phyloP scores from a whole-genome alignment of 2,888 invertebrate genomes.

The Melanotus villosus region DNA sequence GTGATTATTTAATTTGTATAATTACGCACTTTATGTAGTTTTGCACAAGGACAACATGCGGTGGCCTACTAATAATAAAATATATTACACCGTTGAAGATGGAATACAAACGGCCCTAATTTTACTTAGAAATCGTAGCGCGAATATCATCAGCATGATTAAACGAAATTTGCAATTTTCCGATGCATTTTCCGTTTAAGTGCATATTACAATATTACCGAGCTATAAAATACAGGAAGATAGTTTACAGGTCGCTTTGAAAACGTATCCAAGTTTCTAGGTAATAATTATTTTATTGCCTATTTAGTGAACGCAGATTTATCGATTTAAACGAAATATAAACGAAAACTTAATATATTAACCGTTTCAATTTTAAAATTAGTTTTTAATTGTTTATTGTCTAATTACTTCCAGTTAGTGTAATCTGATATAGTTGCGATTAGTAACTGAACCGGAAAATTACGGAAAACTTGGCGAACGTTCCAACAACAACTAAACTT shows the following conservation, averaged over 20 bases:
- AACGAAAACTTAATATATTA: neutral
- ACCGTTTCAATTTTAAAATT: neutral
- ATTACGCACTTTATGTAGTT: slow-evolving; percentile 43
- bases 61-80: slow-evolving; percentile 39
- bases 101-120: slow-evolving; percentile 33
- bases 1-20: slow-evolving; percentile 47
- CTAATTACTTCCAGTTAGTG: slow-evolving; percentile 4
- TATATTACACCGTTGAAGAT: slow-evolving; percentile 14
- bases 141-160: neutral
- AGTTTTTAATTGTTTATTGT: neutral
- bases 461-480: neutral
- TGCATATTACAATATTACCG: neutral
- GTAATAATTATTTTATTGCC: slow-evolving; percentile 5
- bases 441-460: slow-evolving; percentile 11
- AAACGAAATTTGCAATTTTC: neutral
- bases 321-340: neutral
- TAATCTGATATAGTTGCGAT: neutral
- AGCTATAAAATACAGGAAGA: slow-evolving; percentile 14
- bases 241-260: neutral
- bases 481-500: neutral
- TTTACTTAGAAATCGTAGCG: slow-evolving; percentile 28
- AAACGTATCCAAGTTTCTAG: neutral
- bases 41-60: slow-evolving; percentile 38
- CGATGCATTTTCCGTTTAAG: neutral
- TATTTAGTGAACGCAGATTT: neutral